These are phyloP conservation scores for Nesoenas mayeri DNA, from an alignment of 2,113 vertebrate species.

Conservation along the genomic window DNA sequence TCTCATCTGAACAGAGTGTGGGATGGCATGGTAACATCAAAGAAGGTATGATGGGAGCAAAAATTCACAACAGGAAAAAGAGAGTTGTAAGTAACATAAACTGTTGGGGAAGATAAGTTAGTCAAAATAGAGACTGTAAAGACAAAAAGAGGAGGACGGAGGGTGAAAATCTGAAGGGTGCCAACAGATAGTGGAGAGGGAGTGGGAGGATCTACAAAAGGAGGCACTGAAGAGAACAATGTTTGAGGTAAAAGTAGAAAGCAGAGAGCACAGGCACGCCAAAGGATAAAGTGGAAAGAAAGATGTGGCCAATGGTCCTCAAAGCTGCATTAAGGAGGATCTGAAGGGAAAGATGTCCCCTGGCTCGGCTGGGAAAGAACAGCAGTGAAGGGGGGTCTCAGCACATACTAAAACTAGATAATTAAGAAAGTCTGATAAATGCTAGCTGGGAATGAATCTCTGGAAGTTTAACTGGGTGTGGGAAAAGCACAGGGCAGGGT, in stretches of 20 bases:
- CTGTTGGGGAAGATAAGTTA: neutral
- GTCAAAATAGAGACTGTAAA: constrained; percentile 20
- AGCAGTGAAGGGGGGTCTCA: fast-evolving
- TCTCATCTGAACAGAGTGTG: neutral
- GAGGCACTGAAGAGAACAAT: neutral
- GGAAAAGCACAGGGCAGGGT: neutral
- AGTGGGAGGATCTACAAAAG: constrained; percentile 4
- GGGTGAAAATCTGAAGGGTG: neutral
- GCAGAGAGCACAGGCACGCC: neutral
- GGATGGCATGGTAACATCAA: neutral
- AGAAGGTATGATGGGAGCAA: neutral
- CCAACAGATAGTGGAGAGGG: neutral
- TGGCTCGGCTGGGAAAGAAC: neutral
- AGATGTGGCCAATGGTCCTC: neutral
- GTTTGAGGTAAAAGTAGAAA: neutral
- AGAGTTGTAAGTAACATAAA: neutral
- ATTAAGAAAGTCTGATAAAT: neutral
- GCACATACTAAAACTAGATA: neutral
- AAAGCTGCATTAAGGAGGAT: neutral
- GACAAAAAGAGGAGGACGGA: neutral
- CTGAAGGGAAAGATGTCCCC: neutral
- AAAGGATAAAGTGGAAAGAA: neutral
- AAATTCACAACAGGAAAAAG: neutral
- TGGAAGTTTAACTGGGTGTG: neutral
- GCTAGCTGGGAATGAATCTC: neutral